Base-by-base conservation (phyloP, 1,140 invertebrate genomes). In the Lordiphosa clarofinis region DNA sequence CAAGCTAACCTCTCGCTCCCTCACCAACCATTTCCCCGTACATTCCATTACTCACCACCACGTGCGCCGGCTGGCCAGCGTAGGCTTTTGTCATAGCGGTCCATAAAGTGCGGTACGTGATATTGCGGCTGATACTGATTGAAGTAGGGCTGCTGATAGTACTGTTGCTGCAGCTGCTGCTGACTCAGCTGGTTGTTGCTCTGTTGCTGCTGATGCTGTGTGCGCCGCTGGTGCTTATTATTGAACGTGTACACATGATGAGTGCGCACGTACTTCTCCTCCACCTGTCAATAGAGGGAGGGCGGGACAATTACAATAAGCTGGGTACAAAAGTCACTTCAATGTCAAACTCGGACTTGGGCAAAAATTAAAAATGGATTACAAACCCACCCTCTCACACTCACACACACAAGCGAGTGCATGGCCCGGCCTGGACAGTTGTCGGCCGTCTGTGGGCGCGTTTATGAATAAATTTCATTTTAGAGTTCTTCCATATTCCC, bases 401-500 rank as follows among this genome's bases (percentile, higher is more conserved):
- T 35, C 1, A 7, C 37, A 47, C 21, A 50, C 1, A 13, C 13
- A 46, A 11, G 44, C 13, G 37, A 28, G 7, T 12, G 21, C 38
- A 21, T 48, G 36, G 28, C 13, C 15, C 13, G 61, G 49, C 36
- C 44, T 42, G 28, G 53, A 35, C 13, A 36, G 36, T 35, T 49
- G 57, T n/a, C 46, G 35, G 49, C 33, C 62, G 60, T 57, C 56
- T 36, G 38, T 56, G 68, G 58, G 53, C 61, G 68, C 59, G 73
- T 73, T 84, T 84, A 78, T 84, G 73, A 84, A 84, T 84, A 84
- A 84, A 84, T 86, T 84, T 84, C 69, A 84, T 84, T 84, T 81
- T 84, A 84, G 78, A 84, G 69, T 73, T 84, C 71, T 59, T 63
- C 68, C 73, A 74, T 74, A 68, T 57, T 64, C 64, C 56, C 53